A percentile compares a stretch with the other conserved stretches of the same genome.
These are phyloP conservation scores for Halocaridina rubra DNA, from an alignment of 2,888 invertebrate species.

Conservation along the genomic window DNA sequence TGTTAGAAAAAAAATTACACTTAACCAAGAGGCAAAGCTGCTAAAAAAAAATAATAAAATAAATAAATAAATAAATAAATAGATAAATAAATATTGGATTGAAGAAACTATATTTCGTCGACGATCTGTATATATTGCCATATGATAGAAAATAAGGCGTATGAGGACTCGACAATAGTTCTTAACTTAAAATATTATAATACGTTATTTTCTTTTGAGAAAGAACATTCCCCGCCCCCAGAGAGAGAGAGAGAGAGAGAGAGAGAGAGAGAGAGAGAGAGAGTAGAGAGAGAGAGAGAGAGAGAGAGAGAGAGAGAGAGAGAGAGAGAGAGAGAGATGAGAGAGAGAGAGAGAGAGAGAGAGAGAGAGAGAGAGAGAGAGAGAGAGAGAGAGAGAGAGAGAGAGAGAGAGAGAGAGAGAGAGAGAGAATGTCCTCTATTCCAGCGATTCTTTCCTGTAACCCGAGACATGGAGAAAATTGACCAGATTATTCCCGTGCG, in stretches of 20 bases:
- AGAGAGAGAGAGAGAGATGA: background rate
- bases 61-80: too few species aligned
- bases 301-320: background rate
- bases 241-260: background rate
- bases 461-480: conserved; percentile 36
- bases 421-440: background rate
- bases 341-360: background rate
- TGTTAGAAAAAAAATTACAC: too few species aligned
- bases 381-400: background rate
- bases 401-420: background rate
- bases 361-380: background rate
- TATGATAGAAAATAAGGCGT: too few species aligned
- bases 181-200: too few species aligned
- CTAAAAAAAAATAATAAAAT: too few species aligned
- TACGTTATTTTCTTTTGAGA: too few species aligned
- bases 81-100: too few species aligned
- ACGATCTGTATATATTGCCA: too few species aligned
- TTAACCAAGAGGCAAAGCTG: too few species aligned
- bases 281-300: background rate
- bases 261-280: background rate
- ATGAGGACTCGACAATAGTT: too few species aligned
- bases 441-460: background rate
- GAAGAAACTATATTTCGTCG: too few species aligned
- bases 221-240: too few species aligned
- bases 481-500: conserved; percentile 34